Conservation (phyloP, 2,113 vertebrate species). For the Hemibagrus wyckioides region DNA sequence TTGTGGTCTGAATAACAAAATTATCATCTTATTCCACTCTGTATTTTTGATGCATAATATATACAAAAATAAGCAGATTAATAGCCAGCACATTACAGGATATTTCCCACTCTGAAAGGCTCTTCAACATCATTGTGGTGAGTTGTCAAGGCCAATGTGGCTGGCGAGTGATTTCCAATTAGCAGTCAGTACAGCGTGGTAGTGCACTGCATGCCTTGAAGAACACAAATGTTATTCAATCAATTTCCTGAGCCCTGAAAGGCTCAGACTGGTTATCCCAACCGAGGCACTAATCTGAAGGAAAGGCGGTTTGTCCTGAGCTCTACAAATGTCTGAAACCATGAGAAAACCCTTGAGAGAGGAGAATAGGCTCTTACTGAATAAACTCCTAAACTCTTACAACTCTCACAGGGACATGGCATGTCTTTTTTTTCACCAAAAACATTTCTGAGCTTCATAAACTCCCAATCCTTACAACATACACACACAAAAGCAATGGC, state of each 20-base stretch:
- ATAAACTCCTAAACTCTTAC: not conserved
- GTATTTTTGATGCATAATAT: not conserved
- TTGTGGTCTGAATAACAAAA: not conserved
- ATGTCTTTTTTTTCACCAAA: not conserved
- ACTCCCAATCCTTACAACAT: not conserved
- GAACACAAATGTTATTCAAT: constrained; percentile 28
- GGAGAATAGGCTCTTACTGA: not conserved
- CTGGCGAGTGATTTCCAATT: constrained; percentile 34
- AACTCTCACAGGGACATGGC: not conserved
- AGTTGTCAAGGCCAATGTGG: constrained; percentile 25
- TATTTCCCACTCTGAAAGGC: not conserved
- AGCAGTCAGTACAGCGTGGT: constrained; percentile 38
- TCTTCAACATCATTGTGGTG: not conserved
- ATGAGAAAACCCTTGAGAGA: not conserved
- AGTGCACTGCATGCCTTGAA: constrained; percentile 21
- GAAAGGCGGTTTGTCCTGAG: not conserved
- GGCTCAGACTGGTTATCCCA: not conserved
- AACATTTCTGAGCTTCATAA: constrained; percentile 13
- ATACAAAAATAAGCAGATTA: not conserved
- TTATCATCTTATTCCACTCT: not conserved
- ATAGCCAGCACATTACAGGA: not conserved
- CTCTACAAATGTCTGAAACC: constrained; percentile 14
- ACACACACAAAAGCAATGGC: constrained; percentile 5
- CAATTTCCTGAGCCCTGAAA: constrained; percentile 34
- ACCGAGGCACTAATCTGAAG: constrained; percentile 27